Percentiles rank a stretch among this genome's conserved stretches.
Evolutionary conservation across 2,113 vertebrate genomes (phyloP).

Genomic region (Mustelus asterias): DNA sequence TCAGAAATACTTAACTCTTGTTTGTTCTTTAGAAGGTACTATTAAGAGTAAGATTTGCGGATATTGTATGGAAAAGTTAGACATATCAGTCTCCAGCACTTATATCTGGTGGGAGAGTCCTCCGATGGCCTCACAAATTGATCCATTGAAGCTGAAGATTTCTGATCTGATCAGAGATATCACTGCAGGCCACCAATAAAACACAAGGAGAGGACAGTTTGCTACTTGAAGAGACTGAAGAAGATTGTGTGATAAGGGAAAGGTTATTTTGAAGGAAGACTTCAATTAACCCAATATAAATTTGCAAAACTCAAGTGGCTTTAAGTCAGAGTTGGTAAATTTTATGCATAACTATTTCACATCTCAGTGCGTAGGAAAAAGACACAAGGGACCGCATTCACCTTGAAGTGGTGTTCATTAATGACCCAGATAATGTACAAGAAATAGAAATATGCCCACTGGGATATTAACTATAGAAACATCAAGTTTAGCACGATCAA

Average conservation of each 20-base stretch:
- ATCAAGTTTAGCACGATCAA: not conserved
- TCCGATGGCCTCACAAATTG: not conserved
- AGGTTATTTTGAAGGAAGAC: slow-evolving; percentile 2
- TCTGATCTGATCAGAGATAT: not conserved
- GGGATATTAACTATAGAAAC: not conserved
- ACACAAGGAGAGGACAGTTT: not conserved
- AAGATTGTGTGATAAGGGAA: not conserved
- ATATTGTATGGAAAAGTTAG: not conserved
- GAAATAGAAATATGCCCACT: not conserved
- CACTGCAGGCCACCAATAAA: not conserved
- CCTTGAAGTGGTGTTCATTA: not conserved
- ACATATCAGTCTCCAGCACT: not conserved
- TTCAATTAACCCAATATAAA: slow-evolving; percentile 29
- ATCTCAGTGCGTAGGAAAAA: not conserved
- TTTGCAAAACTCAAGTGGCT: not conserved
- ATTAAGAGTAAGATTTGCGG: not conserved
- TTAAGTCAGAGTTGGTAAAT: slow-evolving; percentile 6
- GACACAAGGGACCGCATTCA: not conserved
- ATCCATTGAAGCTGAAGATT: not conserved
- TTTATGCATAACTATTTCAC: slow-evolving; percentile 15
- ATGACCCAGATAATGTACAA: slow-evolving; percentile 7
- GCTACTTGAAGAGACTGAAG: not conserved
- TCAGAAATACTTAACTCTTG: not conserved
- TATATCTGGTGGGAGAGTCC: not conserved
- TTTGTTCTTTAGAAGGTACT: not conserved